Conservation (phyloP, 1,140 invertebrate genomes). For the Bicyclus anynana region DNA sequence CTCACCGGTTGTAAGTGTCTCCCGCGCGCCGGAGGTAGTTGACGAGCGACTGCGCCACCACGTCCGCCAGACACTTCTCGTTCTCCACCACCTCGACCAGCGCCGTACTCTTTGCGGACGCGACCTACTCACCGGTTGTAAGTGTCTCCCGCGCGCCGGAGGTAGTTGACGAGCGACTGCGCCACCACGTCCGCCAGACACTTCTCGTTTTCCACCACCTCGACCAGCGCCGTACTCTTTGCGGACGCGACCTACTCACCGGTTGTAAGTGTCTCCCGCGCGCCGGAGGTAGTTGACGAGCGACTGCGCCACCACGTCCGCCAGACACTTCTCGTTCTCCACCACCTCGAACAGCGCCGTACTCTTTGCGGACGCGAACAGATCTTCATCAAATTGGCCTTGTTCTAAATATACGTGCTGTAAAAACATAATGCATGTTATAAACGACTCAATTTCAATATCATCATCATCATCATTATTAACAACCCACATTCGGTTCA, state of each 20-base stretch:
- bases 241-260: too few relatives aligned
- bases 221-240: constrained; percentile 90
- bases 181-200: constrained; percentile 84
- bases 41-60: constrained; percentile 83
- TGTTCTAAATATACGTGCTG: constrained; percentile 83
- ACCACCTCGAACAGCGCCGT: constrained; percentile 92
- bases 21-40: constrained; percentile 84
- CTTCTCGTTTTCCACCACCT: constrained; percentile 89
- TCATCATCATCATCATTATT: too few relatives aligned
- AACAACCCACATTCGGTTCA: too few relatives aligned
- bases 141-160: constrained; percentile 81
- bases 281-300: constrained; percentile 84
- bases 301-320: constrained; percentile 83
- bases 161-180: constrained; percentile 85
- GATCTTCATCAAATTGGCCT: constrained; percentile 82
- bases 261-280: constrained; percentile 81
- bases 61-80: constrained; percentile 86
- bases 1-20: constrained; percentile 82
- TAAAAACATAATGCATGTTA: constrained; percentile 26
- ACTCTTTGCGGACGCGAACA: constrained; percentile 90
- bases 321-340: constrained; percentile 86
- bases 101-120: constrained; percentile 89
- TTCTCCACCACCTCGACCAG: constrained; percentile 90
- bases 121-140: too few relatives aligned
- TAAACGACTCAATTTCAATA: too few relatives aligned